Evolutionary conservation across 2,797 vertebrate species (phyloP).

Genomic region (Scomberomorus guttatus): DNA sequence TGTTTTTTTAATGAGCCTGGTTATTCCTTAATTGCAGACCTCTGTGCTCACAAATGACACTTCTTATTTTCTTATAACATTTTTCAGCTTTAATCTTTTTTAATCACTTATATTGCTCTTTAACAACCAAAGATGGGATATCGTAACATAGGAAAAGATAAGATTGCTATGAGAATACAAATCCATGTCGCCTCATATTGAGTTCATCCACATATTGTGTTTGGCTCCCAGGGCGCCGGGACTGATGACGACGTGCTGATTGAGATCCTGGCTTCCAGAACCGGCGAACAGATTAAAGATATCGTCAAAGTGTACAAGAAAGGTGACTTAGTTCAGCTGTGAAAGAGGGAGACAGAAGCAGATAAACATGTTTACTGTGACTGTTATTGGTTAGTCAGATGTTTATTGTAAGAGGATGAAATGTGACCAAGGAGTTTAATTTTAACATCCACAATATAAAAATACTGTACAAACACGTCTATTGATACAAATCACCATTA

Average conservation of each 20-base stretch:
- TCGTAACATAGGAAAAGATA: background rate
- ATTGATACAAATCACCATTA: too few species aligned
- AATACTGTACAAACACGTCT: too few species aligned
- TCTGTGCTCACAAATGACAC: background rate
- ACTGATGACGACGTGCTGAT: constrained; percentile 93
- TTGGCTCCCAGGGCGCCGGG: constrained; percentile 90
- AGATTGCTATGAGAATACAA: background rate
- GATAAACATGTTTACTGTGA: constrained; percentile 12
- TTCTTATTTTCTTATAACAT: background rate
- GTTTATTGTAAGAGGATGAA: background rate
- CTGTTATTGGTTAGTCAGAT: background rate
- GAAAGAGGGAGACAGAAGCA: constrained; percentile 2
- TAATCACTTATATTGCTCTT: background rate
- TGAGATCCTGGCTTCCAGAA: constrained; percentile 96
- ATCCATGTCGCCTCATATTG: background rate
- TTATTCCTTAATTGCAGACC: background rate
- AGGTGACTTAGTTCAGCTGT: constrained; percentile 82
- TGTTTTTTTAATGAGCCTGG: background rate
- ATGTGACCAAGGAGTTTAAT: background rate
- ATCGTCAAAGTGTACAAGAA: constrained; percentile 92
- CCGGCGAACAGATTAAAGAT: constrained; percentile 85
- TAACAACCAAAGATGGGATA: background rate
- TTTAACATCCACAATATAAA: background rate
- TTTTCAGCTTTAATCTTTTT: background rate
- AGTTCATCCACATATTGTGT: constrained; percentile 32